A percentile compares a stretch with the other conserved stretches of the same genome.
Conservation (phyloP, 1,140 invertebrate species). For the Drosophila ogumai region DNA sequence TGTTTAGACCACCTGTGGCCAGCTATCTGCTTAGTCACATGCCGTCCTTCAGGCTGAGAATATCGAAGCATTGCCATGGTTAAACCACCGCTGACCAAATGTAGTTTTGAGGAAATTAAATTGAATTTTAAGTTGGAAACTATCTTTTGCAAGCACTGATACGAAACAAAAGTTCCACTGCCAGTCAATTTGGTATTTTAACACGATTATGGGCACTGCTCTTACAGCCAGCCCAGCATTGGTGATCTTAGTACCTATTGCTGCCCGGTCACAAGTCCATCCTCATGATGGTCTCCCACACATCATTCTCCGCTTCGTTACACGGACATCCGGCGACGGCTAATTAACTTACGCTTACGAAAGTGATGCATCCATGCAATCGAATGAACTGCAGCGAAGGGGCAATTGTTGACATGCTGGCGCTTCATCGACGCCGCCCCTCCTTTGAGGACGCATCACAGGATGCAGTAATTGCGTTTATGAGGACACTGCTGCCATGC, state of each 20-base stretch:
- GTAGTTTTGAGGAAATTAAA: neutral
- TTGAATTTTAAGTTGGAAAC: neutral
- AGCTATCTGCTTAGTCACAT: neutral
- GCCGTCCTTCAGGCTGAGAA: too few relatives aligned
- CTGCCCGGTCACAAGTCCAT: neutral
- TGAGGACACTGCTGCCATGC: neutral
- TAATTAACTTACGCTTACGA: constrained; percentile 27
- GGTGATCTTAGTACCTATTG: neutral
- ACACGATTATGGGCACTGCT: neutral
- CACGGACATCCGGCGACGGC: neutral
- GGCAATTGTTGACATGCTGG: neutral
- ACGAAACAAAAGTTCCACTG: neutral
- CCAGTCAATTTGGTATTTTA: neutral
- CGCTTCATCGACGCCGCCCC: neutral
- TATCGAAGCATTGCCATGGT: neutral
- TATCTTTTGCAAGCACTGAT: neutral
- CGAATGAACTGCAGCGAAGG: neutral
- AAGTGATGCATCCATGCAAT: neutral
- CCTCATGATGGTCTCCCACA: neutral
- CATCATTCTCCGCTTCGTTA: neutral
- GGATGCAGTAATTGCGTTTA: constrained; percentile 15
- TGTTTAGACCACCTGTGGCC: too few relatives aligned
- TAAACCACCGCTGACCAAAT: neutral
- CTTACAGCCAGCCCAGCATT: neutral
- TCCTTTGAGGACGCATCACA: neutral